Percentiles rank a stretch among this genome's conserved stretches.
These are phyloP conservation scores for Tympanuchus pallidicinctus DNA, from an alignment of 2,113 vertebrate genomes.

Conservation along the genomic window DNA sequence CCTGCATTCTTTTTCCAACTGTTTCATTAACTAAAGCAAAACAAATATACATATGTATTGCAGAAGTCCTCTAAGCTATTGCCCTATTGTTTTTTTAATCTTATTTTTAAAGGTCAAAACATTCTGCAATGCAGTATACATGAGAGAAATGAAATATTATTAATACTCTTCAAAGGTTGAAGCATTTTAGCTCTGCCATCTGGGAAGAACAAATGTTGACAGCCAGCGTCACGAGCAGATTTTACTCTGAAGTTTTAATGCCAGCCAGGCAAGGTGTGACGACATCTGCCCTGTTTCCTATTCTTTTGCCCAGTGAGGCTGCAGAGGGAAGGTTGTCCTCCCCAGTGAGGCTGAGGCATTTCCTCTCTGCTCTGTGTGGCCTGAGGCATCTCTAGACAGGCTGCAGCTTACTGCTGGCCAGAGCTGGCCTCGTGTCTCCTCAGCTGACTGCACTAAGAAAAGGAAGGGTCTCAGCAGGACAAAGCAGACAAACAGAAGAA, in stretches of 20 bases:
- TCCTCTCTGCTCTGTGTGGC: neutral
- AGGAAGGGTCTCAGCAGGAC: conserved; percentile 42
- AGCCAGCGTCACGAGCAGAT: neutral
- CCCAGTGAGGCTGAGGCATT: neutral
- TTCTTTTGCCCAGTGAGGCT: neutral
- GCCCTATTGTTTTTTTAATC: neutral
- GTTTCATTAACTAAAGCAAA: neutral
- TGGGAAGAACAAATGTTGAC: neutral
- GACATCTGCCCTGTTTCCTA: neutral
- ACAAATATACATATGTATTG: neutral
- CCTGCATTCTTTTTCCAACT: neutral
- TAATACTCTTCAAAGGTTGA: neutral
- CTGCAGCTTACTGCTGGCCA: neutral
- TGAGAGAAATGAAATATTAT: neutral
- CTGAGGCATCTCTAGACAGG: neutral
- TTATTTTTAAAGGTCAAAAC: conserved; percentile 26
- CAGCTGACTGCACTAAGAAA: conserved; percentile 13
- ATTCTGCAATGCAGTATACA: neutral
- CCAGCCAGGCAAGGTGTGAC: neutral
- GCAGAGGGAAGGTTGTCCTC: neutral
- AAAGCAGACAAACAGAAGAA: conserved; percentile 39
- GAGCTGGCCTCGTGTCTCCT: neutral
- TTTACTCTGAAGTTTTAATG: neutral
- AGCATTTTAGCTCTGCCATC: neutral
- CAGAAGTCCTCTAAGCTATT: neutral